Conservation (phyloP, 2,888 invertebrate genomes). For the Micoletzkya japonica region DNA sequence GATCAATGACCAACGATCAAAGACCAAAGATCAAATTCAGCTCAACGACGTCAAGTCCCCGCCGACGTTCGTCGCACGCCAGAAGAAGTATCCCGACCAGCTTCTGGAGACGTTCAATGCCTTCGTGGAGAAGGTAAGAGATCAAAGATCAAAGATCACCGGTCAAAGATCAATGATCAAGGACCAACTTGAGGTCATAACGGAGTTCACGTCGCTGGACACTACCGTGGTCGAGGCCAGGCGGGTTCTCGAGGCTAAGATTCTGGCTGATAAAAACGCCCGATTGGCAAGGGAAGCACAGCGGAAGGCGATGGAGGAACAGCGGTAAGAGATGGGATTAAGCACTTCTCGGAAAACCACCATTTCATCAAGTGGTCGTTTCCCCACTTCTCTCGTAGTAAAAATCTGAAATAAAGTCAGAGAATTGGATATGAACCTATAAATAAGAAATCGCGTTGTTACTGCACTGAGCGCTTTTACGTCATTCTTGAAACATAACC, state of each 20-base stretch:
- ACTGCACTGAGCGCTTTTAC: too few relatives aligned
- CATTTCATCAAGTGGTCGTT: too few relatives aligned
- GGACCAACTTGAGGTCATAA: constrained; percentile 7
- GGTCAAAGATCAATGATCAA: background rate
- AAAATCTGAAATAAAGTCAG: too few relatives aligned
- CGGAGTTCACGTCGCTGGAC: constrained; percentile 19
- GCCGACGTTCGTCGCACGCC: constrained; percentile 5
- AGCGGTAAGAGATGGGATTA: constrained; percentile 4
- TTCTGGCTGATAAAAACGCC: constrained; percentile 3
- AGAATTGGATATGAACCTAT: too few relatives aligned
- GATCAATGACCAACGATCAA: background rate
- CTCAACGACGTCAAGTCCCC: constrained; percentile 4
- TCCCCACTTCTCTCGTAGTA: too few relatives aligned
- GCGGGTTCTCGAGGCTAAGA: constrained; percentile 17
- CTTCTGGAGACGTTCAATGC: background rate
- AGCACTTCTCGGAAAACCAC: too few relatives aligned
- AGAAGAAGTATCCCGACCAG: constrained; percentile 9
- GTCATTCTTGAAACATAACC: too few relatives aligned
- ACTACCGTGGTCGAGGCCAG: constrained; percentile 11
- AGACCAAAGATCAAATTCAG: background rate
- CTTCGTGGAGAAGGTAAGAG: constrained; percentile 22
- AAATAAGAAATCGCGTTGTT: too few relatives aligned
- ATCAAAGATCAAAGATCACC: background rate
- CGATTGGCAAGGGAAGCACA: constrained; percentile 1
- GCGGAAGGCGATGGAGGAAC: constrained; percentile 5